Percentiles rank a stretch among this genome's conserved stretches.
These are phyloP conservation scores for Lepidochrysops patricia DNA, from an alignment of 2,888 invertebrate genomes.

Conservation along the genomic window DNA sequence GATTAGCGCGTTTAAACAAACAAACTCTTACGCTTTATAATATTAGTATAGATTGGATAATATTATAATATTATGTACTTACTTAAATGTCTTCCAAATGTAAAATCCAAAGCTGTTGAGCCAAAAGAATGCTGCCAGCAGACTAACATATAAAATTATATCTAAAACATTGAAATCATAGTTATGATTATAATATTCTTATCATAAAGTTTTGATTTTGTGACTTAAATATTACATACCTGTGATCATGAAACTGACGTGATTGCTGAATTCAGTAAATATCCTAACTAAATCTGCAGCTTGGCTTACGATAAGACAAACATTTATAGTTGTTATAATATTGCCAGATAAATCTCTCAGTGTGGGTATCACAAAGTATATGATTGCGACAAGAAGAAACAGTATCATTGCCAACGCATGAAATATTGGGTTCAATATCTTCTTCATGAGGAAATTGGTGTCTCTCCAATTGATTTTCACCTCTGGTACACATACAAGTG, in stretches of 20 bases:
- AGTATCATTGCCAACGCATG: conserved; percentile 83
- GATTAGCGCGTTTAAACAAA: no score
- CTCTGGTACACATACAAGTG: conserved; percentile 83
- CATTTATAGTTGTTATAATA: conserved; percentile 86
- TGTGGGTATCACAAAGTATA: conserved; percentile 89
- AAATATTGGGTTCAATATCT: conserved; percentile 84
- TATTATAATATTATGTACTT: conserved; percentile 34
- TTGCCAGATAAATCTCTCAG: conserved; percentile 88
- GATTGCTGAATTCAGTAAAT: conserved; percentile 86
- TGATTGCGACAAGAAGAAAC: conserved; percentile 81
- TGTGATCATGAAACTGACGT: conserved; percentile 85
- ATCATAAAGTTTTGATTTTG: not conserved
- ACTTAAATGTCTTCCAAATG: conserved; percentile 91
- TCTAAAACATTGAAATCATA: conserved; percentile 74
- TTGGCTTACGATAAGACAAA: conserved; percentile 85
- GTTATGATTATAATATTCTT: not conserved
- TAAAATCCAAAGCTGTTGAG: conserved; percentile 89
- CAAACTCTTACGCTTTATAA: no score
- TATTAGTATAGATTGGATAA: no score
- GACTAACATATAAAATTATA: conserved; percentile 82
- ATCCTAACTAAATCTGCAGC: conserved; percentile 85
- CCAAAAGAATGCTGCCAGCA: conserved; percentile 90
- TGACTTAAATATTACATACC: conserved; percentile 66
- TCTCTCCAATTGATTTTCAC: conserved; percentile 82
- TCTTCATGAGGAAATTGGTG: conserved; percentile 81